Evolutionary conservation across 2,888 invertebrate genomes (phyloP).

Genomic region (Pandemis corylana): DNA sequence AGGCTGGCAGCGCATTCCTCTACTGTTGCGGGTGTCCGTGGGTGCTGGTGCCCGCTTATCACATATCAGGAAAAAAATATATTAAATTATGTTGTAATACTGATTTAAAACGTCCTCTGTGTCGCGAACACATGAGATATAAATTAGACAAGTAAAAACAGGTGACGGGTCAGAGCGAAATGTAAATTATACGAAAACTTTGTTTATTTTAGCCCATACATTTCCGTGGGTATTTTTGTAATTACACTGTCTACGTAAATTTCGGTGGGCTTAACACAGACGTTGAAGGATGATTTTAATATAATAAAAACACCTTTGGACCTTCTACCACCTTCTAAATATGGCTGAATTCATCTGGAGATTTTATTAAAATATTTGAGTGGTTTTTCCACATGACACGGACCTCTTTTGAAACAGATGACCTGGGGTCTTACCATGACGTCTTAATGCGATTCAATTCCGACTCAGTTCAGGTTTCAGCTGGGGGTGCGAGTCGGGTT

Average conservation of each 20-base stretch:
- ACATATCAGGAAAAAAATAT: too few species aligned
- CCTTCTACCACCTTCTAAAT: conserved; percentile 4
- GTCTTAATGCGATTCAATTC: too few species aligned
- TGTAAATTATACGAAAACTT: conserved; percentile 37
- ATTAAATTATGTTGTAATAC: neutral
- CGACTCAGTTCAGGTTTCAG: too few species aligned
- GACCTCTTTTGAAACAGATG: too few species aligned
- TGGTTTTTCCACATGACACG: neutral
- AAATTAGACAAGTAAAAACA: conserved; percentile 39
- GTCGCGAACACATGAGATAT: conserved; percentile 29
- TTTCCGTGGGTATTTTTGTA: conserved; percentile 36
- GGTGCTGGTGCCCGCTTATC: too few species aligned
- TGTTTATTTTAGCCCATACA: conserved; percentile 28
- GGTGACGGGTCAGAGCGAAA: conserved; percentile 31
- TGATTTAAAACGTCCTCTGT: conserved; percentile 5
- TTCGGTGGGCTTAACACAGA: conserved; percentile 6
- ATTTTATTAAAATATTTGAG: neutral
- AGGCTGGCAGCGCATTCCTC: too few species aligned
- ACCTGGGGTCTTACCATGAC: too few species aligned
- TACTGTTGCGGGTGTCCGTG: too few species aligned
- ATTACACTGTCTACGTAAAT: conserved; percentile 24
- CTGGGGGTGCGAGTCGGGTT: too few species aligned
- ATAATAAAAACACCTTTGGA: conserved; percentile 24
- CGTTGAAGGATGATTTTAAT: conserved; percentile 27
- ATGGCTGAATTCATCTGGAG: neutral